Percentiles rank a stretch among this genome's conserved stretches.
These are phyloP conservation scores for Leptatherina wallacei DNA, from an alignment of 2,797 vertebrate genomes.

Conservation along the genomic window DNA sequence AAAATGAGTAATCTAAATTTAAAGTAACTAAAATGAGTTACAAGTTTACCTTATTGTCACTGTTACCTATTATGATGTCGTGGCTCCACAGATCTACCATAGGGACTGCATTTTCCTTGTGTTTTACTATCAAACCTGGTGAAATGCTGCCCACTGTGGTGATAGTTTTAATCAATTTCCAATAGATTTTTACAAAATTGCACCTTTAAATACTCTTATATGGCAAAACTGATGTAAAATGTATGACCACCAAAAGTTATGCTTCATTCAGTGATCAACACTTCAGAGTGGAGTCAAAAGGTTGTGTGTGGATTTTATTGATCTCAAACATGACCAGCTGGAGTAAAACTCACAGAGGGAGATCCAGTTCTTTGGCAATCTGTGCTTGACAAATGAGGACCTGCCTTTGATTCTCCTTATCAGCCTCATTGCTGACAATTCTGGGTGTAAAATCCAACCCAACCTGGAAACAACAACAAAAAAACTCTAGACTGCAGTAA, in stretches of 20 bases:
- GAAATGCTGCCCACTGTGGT: neutral
- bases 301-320: neutral
- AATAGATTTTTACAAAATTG: neutral
- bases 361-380: conserved; percentile 89
- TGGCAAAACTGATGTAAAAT: too few species aligned
- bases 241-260: too few species aligned
- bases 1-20: too few species aligned
- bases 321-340: neutral
- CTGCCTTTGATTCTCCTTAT: conserved; percentile 91
- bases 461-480: conserved; percentile 81
- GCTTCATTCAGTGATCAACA: neutral
- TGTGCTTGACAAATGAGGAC: conserved; percentile 91
- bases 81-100: too few species aligned
- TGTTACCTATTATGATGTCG: too few species aligned
- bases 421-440: conserved; percentile 82
- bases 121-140: neutral
- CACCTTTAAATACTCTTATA: too few species aligned
- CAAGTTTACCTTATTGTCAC: too few species aligned
- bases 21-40: too few species aligned
- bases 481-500: neutral
- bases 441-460: conserved; percentile 96
- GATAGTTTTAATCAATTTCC: neutral
- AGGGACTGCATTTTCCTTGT: neutral
- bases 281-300: neutral
- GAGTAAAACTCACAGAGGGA: conserved; percentile 88